Evolutionary conservation across 1,140 invertebrate genomes (phyloP), one percentile per base, ranked within the genome.

Genomic region (Trachelipus rathkii): DNA sequence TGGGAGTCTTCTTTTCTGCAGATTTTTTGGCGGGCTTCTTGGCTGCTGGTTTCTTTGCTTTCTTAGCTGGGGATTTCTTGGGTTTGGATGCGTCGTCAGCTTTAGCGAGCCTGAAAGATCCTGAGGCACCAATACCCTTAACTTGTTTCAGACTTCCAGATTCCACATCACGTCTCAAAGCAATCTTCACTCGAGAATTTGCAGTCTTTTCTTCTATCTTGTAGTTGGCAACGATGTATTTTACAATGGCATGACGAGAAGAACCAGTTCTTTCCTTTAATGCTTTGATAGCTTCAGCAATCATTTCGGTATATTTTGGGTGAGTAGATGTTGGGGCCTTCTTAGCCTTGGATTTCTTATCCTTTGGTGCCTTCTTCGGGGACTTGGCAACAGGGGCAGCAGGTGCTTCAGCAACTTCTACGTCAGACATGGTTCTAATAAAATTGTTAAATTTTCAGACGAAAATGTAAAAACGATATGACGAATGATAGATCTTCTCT

Each of bases 211-310:
- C 87, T 13, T 86, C 85, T 23, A 89, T 84, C 70, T 88, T 89
- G 84, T 89, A 89, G 69, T 86, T 87, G 4, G 86, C 84, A 19
- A 85, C 82, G 72, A 90, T 87, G 84, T 89, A 90, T 82, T 90
- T 90, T 83, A 90, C 89, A 82, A 90, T 90, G 11, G 89, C 89
- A 78, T 88, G 86, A 45, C 89, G 83, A 0, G 89, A 89, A 0
- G 88, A 89, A 15, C 89, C 89, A 73, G 86, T 86, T 69, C 87
- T 85, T 80, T 90, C 89, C 77, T 90, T 89, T 74, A 91, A 83
- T 46, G 84, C 85, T 72, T 84, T 86, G 80, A 91, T 90, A 13
- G 89, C 89, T 72, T 84, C 86, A 76, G 84, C 86, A 7, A 91
- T 84, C 86, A 86, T 84, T 33, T 78, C 78, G 15, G 82, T 73